A percentile compares a stretch with the other conserved stretches of the same genome.
phyloP scores from a whole-genome alignment of 2,113 vertebrate genomes.

The Pontoporia blainvillei region DNA sequence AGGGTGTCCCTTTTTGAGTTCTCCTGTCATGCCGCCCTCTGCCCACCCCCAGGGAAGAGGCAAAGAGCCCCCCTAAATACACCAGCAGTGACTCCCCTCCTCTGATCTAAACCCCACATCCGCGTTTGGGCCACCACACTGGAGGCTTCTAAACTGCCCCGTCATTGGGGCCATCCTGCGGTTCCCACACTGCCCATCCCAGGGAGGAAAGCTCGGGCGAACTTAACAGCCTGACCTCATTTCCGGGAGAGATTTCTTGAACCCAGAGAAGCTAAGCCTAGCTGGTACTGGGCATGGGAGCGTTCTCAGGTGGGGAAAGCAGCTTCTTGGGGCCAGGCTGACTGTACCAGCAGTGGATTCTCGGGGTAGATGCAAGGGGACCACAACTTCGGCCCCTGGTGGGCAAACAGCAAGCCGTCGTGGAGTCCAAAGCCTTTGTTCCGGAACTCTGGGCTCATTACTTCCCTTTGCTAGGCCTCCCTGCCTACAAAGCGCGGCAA shows the following conservation, averaged over 20 bases:
- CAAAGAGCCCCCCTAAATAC: neutral
- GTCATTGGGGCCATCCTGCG: accelerated
- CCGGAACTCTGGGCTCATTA: neutral
- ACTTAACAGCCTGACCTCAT: neutral
- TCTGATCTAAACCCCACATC: neutral
- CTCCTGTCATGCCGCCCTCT: neutral
- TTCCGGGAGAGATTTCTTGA: neutral
- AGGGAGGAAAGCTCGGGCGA: neutral
- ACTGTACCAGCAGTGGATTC: neutral
- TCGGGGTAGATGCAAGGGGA: neutral
- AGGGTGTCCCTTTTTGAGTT: neutral
- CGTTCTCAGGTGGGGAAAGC: neutral
- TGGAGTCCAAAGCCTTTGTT: neutral
- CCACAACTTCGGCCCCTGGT: neutral
- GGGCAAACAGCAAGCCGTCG: neutral
- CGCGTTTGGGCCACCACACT: accelerated
- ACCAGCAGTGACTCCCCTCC: neutral
- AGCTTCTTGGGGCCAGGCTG: neutral
- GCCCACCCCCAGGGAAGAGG: neutral
- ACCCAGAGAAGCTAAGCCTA: neutral
- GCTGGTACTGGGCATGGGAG: neutral
- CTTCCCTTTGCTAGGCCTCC: neutral
- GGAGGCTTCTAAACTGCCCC: neutral
- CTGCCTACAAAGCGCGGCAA: neutral
- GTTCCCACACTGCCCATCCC: neutral